phyloP scores from a whole-genome alignment of 2,888 invertebrate species.

The Cloeon dipterum region DNA sequence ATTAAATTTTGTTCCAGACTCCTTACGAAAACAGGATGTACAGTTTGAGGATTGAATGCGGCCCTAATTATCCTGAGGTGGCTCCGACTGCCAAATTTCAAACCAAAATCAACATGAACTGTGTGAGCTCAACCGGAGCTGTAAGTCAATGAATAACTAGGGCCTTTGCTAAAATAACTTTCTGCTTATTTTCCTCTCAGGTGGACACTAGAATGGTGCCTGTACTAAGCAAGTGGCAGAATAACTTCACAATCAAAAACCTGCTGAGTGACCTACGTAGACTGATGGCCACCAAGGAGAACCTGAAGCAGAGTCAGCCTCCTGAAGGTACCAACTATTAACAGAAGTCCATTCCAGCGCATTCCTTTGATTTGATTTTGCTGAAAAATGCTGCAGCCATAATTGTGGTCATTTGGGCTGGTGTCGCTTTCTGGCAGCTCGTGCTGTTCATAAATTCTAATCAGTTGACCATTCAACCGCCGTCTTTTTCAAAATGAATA shows the following conservation, averaged over 20 bases:
- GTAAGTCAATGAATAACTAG: conserved; percentile 63
- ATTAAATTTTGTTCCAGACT: conserved; percentile 45
- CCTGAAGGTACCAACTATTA: conserved; percentile 94
- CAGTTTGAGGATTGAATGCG: conserved; percentile 91
- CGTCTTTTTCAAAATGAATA: no score
- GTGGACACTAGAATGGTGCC: conserved; percentile 87
- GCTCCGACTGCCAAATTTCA: conserved; percentile 87
- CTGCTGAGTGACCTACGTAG: conserved; percentile 84
- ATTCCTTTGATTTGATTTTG: no score
- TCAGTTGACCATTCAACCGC: no score
- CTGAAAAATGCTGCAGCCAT: no score
- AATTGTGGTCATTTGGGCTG: no score
- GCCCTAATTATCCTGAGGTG: conserved; percentile 88
- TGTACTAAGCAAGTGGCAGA: conserved; percentile 83
- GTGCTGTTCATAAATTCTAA: no score
- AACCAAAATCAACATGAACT: conserved; percentile 95
- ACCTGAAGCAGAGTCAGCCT: conserved; percentile 93
- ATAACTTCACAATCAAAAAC: conserved; percentile 89
- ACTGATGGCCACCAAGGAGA: conserved; percentile 94
- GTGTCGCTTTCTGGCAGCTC: no score
- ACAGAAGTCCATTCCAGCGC: no score
- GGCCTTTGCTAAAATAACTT: no score
- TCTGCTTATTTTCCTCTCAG: no score
- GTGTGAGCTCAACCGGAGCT: conserved; percentile 86
- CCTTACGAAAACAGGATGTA: conserved; percentile 98